Percentiles rank a stretch among this genome's conserved stretches.
These are phyloP conservation scores for Phocoena sinus DNA, from an alignment of 2,113 vertebrate genomes.

Conservation along the genomic window DNA sequence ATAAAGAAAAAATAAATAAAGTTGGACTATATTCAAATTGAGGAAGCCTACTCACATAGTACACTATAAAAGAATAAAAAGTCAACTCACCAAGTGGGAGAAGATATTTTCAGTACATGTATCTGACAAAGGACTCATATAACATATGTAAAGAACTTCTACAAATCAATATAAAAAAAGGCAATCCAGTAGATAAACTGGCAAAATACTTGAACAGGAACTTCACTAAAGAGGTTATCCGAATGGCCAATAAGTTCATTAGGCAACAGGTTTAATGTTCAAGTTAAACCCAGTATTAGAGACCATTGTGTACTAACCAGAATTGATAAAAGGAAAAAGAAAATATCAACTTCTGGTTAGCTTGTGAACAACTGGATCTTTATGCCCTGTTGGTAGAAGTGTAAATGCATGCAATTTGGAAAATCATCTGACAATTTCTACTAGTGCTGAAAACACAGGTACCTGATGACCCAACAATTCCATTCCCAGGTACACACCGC, in stretches of 20 bases:
- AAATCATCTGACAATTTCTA: background rate
- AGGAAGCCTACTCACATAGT: background rate
- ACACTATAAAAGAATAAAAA: background rate
- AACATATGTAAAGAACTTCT: background rate
- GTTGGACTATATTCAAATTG: background rate
- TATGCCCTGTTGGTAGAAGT: background rate
- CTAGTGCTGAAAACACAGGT: background rate
- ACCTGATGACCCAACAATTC: background rate
- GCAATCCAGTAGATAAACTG: background rate
- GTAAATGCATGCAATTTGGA: background rate
- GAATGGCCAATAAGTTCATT: background rate
- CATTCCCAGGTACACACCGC: background rate
- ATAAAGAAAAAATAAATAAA: background rate
- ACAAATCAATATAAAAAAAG: background rate
- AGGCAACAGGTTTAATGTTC: background rate
- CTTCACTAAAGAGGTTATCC: background rate
- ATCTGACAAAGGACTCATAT: background rate
- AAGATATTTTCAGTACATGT: background rate
- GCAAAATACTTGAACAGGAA: background rate
- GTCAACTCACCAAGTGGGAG: background rate
- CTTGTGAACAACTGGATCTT: background rate
- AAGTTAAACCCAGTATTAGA: background rate
- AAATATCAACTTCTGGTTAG: background rate
- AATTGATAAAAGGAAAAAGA: background rate
- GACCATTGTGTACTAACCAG: too few relatives aligned